Evolutionary conservation across 2,113 vertebrate genomes (phyloP).

Genomic region (Accipiter cooperii): DNA sequence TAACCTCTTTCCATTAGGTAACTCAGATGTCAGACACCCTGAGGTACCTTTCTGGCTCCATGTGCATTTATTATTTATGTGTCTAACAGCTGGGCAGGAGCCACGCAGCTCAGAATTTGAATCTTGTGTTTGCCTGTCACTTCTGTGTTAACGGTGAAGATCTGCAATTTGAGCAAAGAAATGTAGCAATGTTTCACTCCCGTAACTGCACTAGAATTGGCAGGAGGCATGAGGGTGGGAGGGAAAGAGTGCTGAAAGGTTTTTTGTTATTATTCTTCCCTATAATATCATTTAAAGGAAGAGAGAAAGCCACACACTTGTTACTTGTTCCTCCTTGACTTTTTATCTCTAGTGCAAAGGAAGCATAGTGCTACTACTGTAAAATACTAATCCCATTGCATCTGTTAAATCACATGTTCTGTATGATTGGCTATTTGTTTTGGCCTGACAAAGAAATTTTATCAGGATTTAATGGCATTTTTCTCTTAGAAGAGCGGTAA

Average conservation of each 20-base stretch:
- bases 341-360: slow-evolving; percentile 27
- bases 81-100: slow-evolving; percentile 34
- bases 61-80: background rate
- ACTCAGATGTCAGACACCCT: background rate
- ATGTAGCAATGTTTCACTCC: slow-evolving; percentile 46
- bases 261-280: slow-evolving; percentile 5
- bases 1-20: background rate
- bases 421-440: slow-evolving; percentile 25
- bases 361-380: background rate
- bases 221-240: slow-evolving; percentile 58
- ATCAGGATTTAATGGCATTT: slow-evolving; percentile 8
- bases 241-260: slow-evolving; percentile 32
- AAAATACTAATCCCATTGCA: slow-evolving; percentile 33
- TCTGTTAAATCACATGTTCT: slow-evolving; percentile 32
- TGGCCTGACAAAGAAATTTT: slow-evolving; percentile 12
- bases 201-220: slow-evolving; percentile 28
- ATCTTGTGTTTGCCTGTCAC: background rate
- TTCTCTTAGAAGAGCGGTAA: background rate
- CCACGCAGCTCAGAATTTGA: background rate
- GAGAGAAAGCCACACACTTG: slow-evolving; percentile 19
- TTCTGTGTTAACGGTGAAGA: background rate
- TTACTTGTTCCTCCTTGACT: slow-evolving; percentile 21
- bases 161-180: slow-evolving; percentile 42
- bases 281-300: slow-evolving; percentile 11
- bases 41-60: background rate